These are phyloP conservation scores for Suricata suricatta DNA, from an alignment of 2,113 vertebrate species.

Conservation along the genomic window DNA sequence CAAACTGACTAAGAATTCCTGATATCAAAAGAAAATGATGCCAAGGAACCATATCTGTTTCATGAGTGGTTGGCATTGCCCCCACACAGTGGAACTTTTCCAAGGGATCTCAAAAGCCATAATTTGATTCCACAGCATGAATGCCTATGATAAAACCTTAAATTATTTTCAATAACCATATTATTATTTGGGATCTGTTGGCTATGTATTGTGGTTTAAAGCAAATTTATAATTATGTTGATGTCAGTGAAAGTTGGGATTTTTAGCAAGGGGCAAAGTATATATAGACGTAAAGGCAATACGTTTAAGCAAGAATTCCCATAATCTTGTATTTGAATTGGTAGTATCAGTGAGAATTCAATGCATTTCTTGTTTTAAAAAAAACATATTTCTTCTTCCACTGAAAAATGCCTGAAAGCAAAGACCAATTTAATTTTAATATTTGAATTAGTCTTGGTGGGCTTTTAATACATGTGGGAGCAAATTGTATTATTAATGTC, in stretches of 20 bases:
- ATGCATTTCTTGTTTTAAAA: not conserved
- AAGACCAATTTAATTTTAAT: not conserved
- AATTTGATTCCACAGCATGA: not conserved
- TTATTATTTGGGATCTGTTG: not conserved
- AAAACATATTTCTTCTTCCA: not conserved
- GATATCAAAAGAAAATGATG: not conserved
- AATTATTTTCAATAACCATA: not conserved
- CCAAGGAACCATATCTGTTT: not conserved
- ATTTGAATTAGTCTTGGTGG: not conserved
- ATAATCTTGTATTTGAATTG: not conserved
- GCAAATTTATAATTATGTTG: not conserved
- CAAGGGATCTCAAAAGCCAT: not conserved
- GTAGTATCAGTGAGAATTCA: not conserved
- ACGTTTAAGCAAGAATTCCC: not conserved
- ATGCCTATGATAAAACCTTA: not conserved
- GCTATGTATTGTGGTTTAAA: not conserved
- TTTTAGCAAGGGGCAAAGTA: not conserved
- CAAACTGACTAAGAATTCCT: not conserved
- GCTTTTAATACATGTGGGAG: not conserved
- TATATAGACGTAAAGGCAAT: not conserved
- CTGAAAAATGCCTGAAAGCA: not conserved
- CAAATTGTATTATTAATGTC: conserved; percentile 7
- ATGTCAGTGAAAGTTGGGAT: not conserved
- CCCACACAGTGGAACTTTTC: not conserved
- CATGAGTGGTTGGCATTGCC: not conserved